Evolutionary conservation across 2,888 invertebrate species (phyloP), one percentile per base, ranked within the genome.

Genomic region (Diplolepis rosae): DNA sequence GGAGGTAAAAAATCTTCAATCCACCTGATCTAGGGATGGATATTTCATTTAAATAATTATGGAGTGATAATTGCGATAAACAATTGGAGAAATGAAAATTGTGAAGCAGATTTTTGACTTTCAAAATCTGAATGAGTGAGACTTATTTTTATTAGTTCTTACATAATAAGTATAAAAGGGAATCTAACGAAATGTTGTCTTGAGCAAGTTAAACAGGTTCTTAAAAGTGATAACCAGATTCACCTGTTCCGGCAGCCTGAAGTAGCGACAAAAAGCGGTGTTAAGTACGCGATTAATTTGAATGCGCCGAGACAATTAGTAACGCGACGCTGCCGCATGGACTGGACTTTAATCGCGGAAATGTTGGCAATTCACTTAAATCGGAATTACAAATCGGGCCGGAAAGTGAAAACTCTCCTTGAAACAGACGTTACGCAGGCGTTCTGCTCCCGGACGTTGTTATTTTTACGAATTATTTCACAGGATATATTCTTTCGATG

Each of bases 361-460:
- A 68, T 42, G 27, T 30, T 18, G 28, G 30, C 32, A 22, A 7
- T 35, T 35, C 6, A 48, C 61, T 22, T 24, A 54, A 69, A 65
- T 45, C 69, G 42, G 72, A 71, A 61, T 66, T 39, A 66, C 42
- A 48, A 28, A 65, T 65, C 15, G 68, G 56, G 13, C 24, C 71
- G 67, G 66, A 70, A 73, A 77, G 77, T 69, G 79, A 80, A 77
- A 80, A 79, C 74, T 54, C 45, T 65, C 51, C 39, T 65, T 45
- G 68, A 24, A 22, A 4, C 13, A 61, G 35, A n/a, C 56, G 56
- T 61, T 61, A 39, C 35, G 56, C 39, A 61, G 56, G n/a, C 39
- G 56, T 61, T 61, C 39, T 24, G 35, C 56, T 61, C 35, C 56
- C 56, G 56, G 7, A 35, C 18, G 56, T 35, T 39, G 56, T 61